A percentile compares a stretch with the other conserved stretches of the same genome.
phyloP scores from a whole-genome alignment of 2,888 invertebrate species.

The Parnassius orleans region DNA sequence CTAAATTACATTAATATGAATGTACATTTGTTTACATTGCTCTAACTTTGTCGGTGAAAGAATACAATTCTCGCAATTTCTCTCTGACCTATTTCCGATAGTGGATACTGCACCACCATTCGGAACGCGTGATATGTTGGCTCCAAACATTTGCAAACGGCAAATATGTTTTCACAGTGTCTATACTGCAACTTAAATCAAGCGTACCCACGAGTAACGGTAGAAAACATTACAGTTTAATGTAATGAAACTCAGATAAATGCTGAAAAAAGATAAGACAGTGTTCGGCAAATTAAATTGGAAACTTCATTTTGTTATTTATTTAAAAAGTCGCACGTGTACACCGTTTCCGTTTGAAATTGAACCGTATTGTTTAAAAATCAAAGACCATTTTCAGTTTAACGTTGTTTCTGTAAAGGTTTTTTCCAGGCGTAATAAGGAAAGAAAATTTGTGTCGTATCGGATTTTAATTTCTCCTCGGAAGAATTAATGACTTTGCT shows the following conservation, averaged over 20 bases:
- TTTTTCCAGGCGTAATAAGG: constrained; percentile 23
- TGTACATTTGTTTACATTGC: too few species aligned
- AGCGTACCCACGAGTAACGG: constrained; percentile 27
- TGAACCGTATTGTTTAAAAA: background rate
- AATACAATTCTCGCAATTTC: constrained; percentile 13
- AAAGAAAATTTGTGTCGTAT: constrained; percentile 76
- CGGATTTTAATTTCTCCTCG: constrained; percentile 77
- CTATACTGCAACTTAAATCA: constrained; percentile 11
- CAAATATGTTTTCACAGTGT: constrained; percentile 13
- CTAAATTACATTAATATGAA: too few species aligned
- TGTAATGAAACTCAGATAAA: constrained; percentile 76
- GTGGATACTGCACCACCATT: constrained; percentile 5
- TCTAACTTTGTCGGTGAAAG: constrained; percentile 9
- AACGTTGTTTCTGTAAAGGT: background rate
- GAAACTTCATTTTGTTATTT: constrained; percentile 54
- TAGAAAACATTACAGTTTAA: constrained; percentile 58
- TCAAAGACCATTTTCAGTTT: constrained; percentile 35
- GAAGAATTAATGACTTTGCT: constrained; percentile 75
- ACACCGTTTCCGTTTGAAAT: constrained; percentile 15
- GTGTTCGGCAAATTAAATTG: constrained; percentile 77
- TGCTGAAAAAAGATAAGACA: constrained; percentile 65
- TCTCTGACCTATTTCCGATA: constrained; percentile 11
- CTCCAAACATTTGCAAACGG: constrained; percentile 8
- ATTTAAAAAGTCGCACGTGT: constrained; percentile 35
- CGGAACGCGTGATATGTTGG: constrained; percentile 12